Conservation (phyloP, 2,113 vertebrate species). For the Datnioides undecimradiatus region DNA sequence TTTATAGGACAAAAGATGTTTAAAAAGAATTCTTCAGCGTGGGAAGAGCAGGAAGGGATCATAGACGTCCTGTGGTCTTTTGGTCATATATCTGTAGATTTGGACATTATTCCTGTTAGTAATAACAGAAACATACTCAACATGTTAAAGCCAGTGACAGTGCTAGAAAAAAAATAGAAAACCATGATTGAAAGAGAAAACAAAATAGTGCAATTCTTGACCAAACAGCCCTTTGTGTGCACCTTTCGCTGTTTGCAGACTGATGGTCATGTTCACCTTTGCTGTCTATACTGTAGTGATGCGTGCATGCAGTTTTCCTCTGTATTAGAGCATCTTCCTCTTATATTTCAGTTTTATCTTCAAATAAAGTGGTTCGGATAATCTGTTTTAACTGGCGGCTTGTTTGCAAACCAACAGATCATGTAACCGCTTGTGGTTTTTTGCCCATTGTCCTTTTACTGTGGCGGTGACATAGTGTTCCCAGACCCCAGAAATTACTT, state of each 20-base stretch:
- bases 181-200: neutral
- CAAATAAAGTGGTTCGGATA: neutral
- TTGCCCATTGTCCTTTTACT: neutral
- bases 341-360: neutral
- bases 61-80: neutral
- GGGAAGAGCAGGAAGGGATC: neutral
- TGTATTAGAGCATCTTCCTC: neutral
- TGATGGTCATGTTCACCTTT: neutral
- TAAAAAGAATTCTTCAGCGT: neutral
- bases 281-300: neutral
- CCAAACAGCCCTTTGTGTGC: neutral
- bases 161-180: no score
- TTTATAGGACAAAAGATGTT: neutral
- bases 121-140: neutral
- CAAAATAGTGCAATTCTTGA: neutral
- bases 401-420: neutral
- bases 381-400: neutral
- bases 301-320: neutral
- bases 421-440: neutral
- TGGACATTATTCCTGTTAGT: neutral
- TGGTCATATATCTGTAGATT: neutral
- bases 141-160: no score
- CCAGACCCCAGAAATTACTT: neutral
- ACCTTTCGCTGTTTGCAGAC: neutral
- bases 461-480: neutral